phyloP scores from a whole-genome alignment of 2,888 invertebrate species.

The Steinernema scapterisci region DNA sequence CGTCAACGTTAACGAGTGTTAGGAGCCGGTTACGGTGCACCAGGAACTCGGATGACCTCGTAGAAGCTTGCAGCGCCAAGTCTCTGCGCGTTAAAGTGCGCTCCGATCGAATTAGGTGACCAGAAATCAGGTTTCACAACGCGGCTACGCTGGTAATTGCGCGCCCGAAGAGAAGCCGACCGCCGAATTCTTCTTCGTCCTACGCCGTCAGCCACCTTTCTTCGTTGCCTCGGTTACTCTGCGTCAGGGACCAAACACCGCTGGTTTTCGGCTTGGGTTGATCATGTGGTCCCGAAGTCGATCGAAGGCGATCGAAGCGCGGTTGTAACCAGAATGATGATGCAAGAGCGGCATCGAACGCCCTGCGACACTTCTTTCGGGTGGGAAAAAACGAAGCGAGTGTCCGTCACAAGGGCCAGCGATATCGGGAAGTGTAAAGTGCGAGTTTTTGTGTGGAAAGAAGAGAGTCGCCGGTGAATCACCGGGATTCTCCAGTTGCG shows the following conservation, averaged over 20 bases:
- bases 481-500: not conserved
- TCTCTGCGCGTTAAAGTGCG: no score
- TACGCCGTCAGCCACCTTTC: not conserved
- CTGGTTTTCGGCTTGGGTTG: not conserved
- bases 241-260: slow-evolving; percentile 8
- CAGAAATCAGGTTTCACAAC: slow-evolving; percentile 9
- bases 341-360: slow-evolving; percentile 16
- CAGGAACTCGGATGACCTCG: no score
- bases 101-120: not conserved
- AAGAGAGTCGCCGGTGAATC: not conserved
- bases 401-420: not conserved
- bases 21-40: no score
- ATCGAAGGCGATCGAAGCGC: not conserved
- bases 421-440: slow-evolving; percentile 16
- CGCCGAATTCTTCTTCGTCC: no score
- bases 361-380: not conserved
- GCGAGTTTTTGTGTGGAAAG: not conserved
- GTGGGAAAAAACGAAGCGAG: not conserved
- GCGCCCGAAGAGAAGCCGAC: not conserved
- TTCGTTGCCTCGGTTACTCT: not conserved
- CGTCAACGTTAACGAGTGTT: no score
- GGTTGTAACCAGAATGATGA: not conserved
- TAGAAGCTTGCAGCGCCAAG: no score
- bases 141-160: not conserved
- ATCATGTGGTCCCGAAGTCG: not conserved